Evolutionary conservation across 2,113 vertebrate genomes (phyloP), one percentile per base, ranked within the genome.

Genomic region (Paramisgurnus dabryanus): DNA sequence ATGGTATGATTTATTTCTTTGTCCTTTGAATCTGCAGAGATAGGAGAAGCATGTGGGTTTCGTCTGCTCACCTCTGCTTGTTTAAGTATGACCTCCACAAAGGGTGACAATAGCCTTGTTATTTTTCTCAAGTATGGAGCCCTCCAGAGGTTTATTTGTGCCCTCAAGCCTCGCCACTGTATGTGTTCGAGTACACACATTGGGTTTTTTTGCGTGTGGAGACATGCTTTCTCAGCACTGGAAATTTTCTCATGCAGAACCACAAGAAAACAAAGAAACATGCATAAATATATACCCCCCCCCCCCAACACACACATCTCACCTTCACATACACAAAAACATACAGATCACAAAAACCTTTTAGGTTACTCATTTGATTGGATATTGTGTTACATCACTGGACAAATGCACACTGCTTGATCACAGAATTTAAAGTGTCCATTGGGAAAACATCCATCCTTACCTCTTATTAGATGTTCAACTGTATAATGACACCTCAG

Each of bases 181-280:
- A 70, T 84, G 79, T 80, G 70, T 83, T 83, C 76, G 57, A 77
- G 79, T 83, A 69, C 50, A 78, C 61, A 63, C 80, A 49, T 78
- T 58, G 27, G 55, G 79, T 73, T 17, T 18, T 47, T 65, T 40
- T 73, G 43, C 75, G 47, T 74, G 64, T 60, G 57, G 71, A 84
- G 76, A 82, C 55, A 78, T 80, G 83, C 84, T 70, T 69, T 61
- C 75, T 86, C 85, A 85, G 85, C 85, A 86, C 27, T 70, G 71
- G 63, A 22, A 49, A 72, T 80, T 64, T 43, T 70, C 55, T 70
- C 78, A 79, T 66, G 76, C 66, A 63, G 55, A 81, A 79, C 60
- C 6, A 12, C 47, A 83, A 41, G 7, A 64, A 81, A 82, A 79
- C 72, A 80, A 76, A 72, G 72, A 45, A 63, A 73, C 40, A 67